Base-by-base conservation (phyloP, 2,888 invertebrate species). In the Exocentrus adspersus region DNA sequence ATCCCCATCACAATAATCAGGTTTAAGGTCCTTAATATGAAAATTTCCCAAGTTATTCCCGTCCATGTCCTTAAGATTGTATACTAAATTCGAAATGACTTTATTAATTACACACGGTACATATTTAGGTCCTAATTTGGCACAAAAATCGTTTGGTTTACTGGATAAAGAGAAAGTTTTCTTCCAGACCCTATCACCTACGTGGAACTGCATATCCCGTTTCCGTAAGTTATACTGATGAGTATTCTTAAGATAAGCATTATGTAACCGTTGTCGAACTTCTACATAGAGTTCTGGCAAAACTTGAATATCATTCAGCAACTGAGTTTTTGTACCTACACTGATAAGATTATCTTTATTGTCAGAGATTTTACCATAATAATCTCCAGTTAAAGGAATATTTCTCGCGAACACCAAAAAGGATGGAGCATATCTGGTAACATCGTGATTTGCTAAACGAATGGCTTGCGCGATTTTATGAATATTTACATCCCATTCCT, bases 51-150 rank as follows among this genome's bases (percentile, higher is more conserved):
- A 17, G 45, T 65, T 56, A 41, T 63, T 64, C 20, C 66, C 65
- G 56, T 65, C 45, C n/a, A 54, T 32, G 43, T 66, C 67, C 20
- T 50, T 37, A 14, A 72, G 45, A 17, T 56, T 20, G 46, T 73
- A 73, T 2, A 66, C 67, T 14, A 70, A 46, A 10, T 64, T 57
- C 7, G 69, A 70, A 0, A 67, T 19, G 9, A 66, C 62, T 45
- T 70, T 66, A 20, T 37, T 56, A 6, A 73, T 57, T 2, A 45
- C 42, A 64, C 70, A 72, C 16, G 67, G 62, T 14, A 72, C 65
- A 59, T 56, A 74, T 59, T 70, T 70, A 0, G 65, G 53, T 12
- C 69, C 70, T 4, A 72, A 46, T 59, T 72, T 72, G 10, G 59
- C 60, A 2, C 54, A 51, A 63, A 67, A 72, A 14, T 65, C 24